Evolutionary conservation across 2,113 vertebrate species (phyloP).

Genomic region (Himantopus leucocephalus): DNA sequence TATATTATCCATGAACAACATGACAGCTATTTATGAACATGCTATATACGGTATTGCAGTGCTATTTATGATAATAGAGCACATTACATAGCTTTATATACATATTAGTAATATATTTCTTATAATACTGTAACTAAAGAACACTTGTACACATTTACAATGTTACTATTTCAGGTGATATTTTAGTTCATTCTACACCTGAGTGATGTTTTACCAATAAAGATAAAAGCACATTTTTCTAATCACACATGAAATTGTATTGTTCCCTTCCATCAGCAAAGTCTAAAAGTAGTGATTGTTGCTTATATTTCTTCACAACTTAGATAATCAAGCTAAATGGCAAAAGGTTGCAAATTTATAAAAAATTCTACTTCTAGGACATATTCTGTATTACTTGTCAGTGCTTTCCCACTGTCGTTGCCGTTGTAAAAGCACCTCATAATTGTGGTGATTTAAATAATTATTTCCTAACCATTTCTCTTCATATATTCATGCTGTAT

Average conservation of each 20-base stretch:
- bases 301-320: background rate
- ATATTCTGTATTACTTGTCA: background rate
- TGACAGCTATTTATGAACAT: background rate
- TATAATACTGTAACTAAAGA: background rate
- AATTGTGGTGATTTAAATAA: background rate
- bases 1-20: background rate
- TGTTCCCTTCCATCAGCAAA: background rate
- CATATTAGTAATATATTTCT: background rate
- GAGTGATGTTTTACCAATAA: background rate
- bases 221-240: background rate
- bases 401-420: background rate
- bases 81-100: background rate
- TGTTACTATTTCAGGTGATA: background rate
- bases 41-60: background rate
- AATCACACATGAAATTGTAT: background rate
- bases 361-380: background rate
- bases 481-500: background rate
- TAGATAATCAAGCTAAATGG: background rate
- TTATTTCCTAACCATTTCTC: background rate
- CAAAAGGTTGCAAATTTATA: background rate
- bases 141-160: background rate
- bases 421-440: background rate
- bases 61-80: background rate
- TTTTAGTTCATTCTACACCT: background rate
- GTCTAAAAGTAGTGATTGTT: background rate